Conservation (phyloP, 2,888 invertebrate species). For the Leptogaster cylindrica region DNA sequence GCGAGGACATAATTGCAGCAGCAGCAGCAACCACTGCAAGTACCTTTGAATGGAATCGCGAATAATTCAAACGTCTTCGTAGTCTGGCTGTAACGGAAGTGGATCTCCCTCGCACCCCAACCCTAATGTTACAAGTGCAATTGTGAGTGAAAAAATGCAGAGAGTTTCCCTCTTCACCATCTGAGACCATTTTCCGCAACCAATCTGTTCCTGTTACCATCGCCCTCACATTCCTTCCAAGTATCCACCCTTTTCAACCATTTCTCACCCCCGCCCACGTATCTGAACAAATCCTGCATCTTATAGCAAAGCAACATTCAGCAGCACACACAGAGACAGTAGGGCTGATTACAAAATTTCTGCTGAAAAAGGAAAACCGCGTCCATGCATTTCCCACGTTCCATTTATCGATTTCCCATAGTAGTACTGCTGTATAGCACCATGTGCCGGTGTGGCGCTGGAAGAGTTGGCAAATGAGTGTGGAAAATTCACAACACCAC, state of each 20-base stretch:
- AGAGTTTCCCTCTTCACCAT: conserved; percentile 6
- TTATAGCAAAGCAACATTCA: conserved; percentile 4
- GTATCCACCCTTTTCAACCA: no score
- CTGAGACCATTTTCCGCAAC: conserved; percentile 13
- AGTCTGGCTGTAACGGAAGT: not conserved
- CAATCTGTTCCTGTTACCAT: not conserved
- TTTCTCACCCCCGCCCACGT: not conserved
- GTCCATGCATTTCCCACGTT: conserved; percentile 42
- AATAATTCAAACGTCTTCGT: not conserved
- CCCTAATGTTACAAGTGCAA: not conserved
- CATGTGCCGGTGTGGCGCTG: not conserved
- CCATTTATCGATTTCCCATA: conserved; percentile 47
- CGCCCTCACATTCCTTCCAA: not conserved
- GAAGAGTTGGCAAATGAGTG: not conserved
- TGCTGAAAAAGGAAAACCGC: conserved; percentile 33
- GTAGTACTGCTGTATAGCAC: conserved; percentile 40
- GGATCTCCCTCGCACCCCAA: not conserved
- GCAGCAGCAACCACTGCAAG: not conserved
- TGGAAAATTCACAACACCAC: conserved; percentile 15
- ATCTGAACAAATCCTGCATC: not conserved
- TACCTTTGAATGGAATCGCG: not conserved
- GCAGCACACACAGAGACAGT: not conserved
- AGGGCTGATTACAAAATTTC: conserved; percentile 16
- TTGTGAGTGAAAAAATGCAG: not conserved
- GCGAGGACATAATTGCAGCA: no score